phyloP scores from a whole-genome alignment of 2,113 vertebrate genomes.

The Callithrix jacchus region DNA sequence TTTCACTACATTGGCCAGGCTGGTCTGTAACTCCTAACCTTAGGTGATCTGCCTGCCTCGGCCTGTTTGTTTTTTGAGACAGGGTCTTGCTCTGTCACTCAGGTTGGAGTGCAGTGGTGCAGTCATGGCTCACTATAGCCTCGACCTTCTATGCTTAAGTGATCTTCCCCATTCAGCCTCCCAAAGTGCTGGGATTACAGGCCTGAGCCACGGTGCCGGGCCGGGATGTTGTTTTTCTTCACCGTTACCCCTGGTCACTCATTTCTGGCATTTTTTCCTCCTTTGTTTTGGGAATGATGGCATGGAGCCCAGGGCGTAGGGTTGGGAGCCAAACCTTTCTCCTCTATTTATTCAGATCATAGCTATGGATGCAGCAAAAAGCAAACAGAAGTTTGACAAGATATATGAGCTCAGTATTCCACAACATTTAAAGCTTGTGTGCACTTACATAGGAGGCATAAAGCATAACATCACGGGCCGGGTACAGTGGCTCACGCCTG shows the following conservation, averaged over 20 bases:
- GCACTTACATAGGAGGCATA: slow-evolving; percentile 31
- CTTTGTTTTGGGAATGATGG: slow-evolving; percentile 42
- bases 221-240: background rate
- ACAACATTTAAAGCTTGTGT: background rate
- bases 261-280: background rate
- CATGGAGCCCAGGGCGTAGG: background rate
- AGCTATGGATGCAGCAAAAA: slow-evolving; percentile 66
- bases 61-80: too few relatives aligned
- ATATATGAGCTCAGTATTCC: background rate
- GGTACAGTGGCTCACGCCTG: too few relatives aligned
- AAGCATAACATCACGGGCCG: background rate
- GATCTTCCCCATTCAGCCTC: too few relatives aligned
- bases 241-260: background rate
- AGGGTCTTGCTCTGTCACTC: too few relatives aligned
- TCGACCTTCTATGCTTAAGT: too few relatives aligned
- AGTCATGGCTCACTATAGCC: too few relatives aligned
- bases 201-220: too few relatives aligned
- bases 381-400: slow-evolving; percentile 58
- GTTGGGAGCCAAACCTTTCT: background rate
- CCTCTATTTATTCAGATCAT: slow-evolving; percentile 57
- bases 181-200: too few relatives aligned
- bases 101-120: too few relatives aligned
- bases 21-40: too few relatives aligned
- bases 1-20: too few relatives aligned
- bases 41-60: too few relatives aligned